Evolutionary conservation across 2,113 vertebrate genomes (phyloP).

Genomic region (Campylorhamphus procurvoides): DNA sequence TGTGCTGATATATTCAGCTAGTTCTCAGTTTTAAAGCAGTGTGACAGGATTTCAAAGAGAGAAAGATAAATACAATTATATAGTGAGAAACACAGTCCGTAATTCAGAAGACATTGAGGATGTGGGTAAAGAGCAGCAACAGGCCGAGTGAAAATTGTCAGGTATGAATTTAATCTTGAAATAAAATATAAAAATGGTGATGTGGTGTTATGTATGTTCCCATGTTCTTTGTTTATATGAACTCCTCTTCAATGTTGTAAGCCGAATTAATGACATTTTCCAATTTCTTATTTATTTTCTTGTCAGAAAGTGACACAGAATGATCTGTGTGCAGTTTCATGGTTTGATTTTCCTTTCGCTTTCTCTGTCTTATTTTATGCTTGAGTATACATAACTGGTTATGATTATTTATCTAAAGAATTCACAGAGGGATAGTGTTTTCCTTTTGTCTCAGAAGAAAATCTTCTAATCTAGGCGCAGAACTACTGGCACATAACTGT

Average conservation of each 20-base stretch:
- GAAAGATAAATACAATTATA: not conserved
- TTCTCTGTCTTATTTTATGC: not conserved
- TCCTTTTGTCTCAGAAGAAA: not conserved
- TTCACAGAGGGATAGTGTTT: not conserved
- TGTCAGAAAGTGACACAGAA: not conserved
- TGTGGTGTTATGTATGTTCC: not conserved
- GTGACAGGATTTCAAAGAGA: not conserved
- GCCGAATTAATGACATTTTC: not conserved
- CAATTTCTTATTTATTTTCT: not conserved
- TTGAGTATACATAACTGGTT: not conserved
- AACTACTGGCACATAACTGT: not conserved
- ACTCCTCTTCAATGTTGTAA: not conserved
- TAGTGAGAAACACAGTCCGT: not conserved
- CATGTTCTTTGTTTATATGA: not conserved
- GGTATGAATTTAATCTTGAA: not conserved
- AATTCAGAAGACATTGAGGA: not conserved
- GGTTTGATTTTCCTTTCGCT: not conserved
- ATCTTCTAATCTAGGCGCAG: not conserved
- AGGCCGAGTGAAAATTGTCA: not conserved
- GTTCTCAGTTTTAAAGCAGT: not conserved
- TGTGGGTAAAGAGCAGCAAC: not conserved
- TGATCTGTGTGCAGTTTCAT: not conserved
- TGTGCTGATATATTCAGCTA: not conserved
- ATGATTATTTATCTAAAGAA: not conserved
- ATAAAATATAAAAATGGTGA: not conserved